Conservation (phyloP, 1,140 invertebrate genomes). For the Aphelenchoides besseyi region DNA sequence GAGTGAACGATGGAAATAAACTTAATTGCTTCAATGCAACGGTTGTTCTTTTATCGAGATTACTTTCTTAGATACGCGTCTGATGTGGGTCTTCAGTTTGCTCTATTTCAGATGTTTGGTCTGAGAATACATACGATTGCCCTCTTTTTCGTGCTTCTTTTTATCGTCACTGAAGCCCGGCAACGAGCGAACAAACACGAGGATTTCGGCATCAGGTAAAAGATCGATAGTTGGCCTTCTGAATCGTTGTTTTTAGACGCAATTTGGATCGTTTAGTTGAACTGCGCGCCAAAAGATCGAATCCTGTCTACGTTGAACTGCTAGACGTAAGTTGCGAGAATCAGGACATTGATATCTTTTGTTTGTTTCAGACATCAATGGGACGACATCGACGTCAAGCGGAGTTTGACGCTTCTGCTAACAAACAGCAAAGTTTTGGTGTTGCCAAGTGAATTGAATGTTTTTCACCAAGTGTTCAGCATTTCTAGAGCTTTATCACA, state of each 20-base stretch:
- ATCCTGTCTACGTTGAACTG: background rate
- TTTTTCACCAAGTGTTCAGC: no score
- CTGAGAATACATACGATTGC: no score
- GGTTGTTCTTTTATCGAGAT: no score
- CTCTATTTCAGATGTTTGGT: no score
- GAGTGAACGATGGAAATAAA: no score
- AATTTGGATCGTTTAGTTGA: background rate
- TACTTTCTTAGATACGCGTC: no score
- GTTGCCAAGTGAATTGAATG: background rate
- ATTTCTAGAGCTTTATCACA: no score
- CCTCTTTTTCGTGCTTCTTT: background rate
- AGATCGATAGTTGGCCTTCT: no score
- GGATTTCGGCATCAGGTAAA: conserved; percentile 1
- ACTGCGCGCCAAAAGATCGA: conserved; percentile 3
- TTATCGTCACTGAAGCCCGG: background rate
- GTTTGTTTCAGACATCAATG: background rate
- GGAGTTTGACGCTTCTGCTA: background rate
- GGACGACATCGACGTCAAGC: conserved; percentile 9
- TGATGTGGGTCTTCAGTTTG: no score
- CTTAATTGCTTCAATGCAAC: no score
- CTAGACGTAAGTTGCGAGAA: background rate
- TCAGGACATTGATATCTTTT: background rate
- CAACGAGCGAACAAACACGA: conserved; percentile 9
- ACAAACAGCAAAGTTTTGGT: background rate
- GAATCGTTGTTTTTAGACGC: background rate